phyloP scores from a whole-genome alignment of 2,113 vertebrate species.

The Zosterops lateralis region DNA sequence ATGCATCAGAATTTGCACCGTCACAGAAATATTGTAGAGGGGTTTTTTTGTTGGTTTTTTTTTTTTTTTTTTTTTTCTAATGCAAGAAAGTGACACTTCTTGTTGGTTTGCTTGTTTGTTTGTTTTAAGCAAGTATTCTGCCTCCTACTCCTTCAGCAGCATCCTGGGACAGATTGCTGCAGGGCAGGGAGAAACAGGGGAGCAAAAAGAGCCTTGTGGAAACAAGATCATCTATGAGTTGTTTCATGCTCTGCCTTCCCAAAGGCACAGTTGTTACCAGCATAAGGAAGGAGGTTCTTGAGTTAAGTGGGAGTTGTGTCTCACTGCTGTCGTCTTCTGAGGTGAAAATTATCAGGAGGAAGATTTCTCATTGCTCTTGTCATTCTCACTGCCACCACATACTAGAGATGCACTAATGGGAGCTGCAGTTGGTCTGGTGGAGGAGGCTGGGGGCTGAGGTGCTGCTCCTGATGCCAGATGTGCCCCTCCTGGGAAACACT shows the following conservation, averaged over 20 bases:
- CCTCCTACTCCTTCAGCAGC: neutral
- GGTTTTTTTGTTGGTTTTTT: neutral
- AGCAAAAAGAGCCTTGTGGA: neutral
- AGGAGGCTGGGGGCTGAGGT: neutral
- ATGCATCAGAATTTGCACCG: neutral
- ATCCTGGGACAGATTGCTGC: neutral
- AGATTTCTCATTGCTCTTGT: neutral
- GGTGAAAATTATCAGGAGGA: neutral
- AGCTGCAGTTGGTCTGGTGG: neutral
- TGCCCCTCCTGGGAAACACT: neutral
- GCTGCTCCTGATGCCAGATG: rapidly evolving
- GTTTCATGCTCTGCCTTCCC: neutral
- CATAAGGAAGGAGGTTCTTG: neutral
- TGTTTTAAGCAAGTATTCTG: neutral
- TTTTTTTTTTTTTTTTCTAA: neutral
- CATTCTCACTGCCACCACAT: neutral
- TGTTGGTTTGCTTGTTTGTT: neutral
- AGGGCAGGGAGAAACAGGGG: neutral
- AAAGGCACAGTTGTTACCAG: neutral
- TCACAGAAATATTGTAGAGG: neutral
- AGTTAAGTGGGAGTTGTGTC: neutral
- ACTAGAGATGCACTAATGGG: rapidly evolving
- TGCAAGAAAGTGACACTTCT: neutral
- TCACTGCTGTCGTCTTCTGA: neutral
- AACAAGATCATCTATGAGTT: neutral